These are phyloP conservation scores for Toxonevra muliebris DNA, from an alignment of 2,888 invertebrate species.

Conservation along the genomic window DNA sequence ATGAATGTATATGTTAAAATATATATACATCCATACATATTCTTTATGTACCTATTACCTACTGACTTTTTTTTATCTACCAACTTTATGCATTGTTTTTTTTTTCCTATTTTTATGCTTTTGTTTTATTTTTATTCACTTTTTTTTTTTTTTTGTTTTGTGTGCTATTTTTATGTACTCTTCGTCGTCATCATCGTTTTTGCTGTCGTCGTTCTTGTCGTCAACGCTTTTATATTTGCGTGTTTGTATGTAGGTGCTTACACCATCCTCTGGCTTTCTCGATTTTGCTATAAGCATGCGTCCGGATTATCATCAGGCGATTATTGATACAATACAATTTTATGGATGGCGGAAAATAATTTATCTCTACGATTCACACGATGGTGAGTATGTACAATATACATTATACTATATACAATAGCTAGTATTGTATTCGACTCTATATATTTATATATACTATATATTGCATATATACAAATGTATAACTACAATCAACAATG, in stretches of 20 bases:
- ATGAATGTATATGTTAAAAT: not conserved
- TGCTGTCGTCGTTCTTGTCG: too few relatives aligned
- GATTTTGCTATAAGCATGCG: constrained; percentile 94
- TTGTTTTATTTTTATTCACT: constrained; percentile 20
- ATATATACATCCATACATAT: not conserved
- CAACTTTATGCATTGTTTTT: constrained; percentile 15
- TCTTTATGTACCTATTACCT: not conserved
- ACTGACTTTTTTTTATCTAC: not conserved
- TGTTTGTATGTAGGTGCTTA: constrained; percentile 72
- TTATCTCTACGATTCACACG: constrained; percentile 81
- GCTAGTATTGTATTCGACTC: not conserved
- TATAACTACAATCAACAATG: not conserved
- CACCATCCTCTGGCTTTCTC: constrained; percentile 87
- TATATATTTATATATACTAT: not conserved
- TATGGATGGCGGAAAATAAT: constrained; percentile 86
- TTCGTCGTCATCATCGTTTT: too few relatives aligned
- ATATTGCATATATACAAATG: not conserved
- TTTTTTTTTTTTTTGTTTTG: constrained; percentile 22
- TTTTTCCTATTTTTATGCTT: constrained; percentile 10
- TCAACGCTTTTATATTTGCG: constrained; percentile 8
- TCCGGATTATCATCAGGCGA: constrained; percentile 94
- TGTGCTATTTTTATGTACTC: too few relatives aligned
- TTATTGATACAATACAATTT: constrained; percentile 92
- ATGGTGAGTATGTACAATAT: constrained; percentile 69
- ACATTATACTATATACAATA: not conserved